These are phyloP conservation scores for Benitochromis conjunctus DNA, from an alignment of 2,113 vertebrate species.

Conservation along the genomic window DNA sequence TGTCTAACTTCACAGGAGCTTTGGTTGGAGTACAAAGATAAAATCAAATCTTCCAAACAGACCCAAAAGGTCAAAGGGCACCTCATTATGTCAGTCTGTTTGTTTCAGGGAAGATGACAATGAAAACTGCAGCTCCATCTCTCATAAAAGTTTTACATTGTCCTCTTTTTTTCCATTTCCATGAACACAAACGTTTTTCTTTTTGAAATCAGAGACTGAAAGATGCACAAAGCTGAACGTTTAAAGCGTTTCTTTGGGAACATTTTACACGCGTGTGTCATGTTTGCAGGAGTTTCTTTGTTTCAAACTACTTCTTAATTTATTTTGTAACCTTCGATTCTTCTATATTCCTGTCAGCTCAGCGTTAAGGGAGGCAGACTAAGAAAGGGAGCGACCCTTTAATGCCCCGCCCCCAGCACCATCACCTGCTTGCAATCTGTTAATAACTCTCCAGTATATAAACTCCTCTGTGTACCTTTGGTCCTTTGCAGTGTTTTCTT, in stretches of 20 bases:
- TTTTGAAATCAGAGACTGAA: not conserved
- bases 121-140: not conserved
- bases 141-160: not conserved
- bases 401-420: not conserved
- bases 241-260: not conserved
- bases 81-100: not conserved
- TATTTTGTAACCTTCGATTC: not conserved
- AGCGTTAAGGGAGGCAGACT: not conserved
- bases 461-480: not conserved
- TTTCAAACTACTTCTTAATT: not conserved
- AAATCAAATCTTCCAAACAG: not conserved
- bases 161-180: not conserved
- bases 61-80: not conserved
- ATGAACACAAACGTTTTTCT: rapidly evolving
- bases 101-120: not conserved
- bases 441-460: not conserved
- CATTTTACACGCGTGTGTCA: not conserved
- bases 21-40: not conserved
- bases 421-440: not conserved
- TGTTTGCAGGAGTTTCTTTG: not conserved
- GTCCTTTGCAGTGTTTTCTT: not conserved
- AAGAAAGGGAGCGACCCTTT: not conserved
- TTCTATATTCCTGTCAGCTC: not conserved
- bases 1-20: not conserved
- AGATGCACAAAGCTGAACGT: not conserved